Percentiles rank a stretch among this genome's conserved stretches.
phyloP scores from a whole-genome alignment of 2,113 vertebrate genomes.

The Xenopus borealis region DNA sequence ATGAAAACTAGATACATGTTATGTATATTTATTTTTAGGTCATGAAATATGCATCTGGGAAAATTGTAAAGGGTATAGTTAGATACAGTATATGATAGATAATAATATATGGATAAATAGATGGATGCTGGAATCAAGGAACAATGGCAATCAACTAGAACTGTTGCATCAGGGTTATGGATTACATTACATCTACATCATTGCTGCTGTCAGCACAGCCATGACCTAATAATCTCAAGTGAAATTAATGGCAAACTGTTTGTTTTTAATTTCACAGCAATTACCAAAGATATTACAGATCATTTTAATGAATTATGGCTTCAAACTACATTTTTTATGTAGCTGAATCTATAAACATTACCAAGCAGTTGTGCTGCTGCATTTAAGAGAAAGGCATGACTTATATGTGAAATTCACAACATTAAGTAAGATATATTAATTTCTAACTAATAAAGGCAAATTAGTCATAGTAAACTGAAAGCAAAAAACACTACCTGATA shows the following conservation, averaged over 20 bases:
- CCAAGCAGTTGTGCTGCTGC: background rate
- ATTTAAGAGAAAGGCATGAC: background rate
- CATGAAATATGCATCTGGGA: no score
- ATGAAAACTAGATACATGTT: no score
- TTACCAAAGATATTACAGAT: constrained; percentile 14
- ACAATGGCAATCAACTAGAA: background rate
- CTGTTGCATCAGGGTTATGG: background rate
- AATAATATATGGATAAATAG: background rate
- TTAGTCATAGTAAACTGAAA: no score
- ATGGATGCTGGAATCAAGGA: background rate
- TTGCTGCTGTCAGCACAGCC: background rate
- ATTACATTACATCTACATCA: background rate
- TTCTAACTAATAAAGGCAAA: no score
- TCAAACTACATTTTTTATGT: background rate
- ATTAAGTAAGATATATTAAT: background rate
- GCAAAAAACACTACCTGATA: no score
- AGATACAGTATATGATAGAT: background rate
- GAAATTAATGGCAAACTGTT: constrained; percentile 8
- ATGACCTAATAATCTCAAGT: background rate
- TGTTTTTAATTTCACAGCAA: constrained; percentile 21
- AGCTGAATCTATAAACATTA: background rate
- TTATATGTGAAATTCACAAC: background rate
- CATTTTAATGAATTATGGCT: constrained; percentile 10
- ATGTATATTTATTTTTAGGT: no score
- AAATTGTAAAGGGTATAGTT: no score